Conservation (phyloP, 2,797 vertebrate species). For the Trematomus bernacchii region DNA sequence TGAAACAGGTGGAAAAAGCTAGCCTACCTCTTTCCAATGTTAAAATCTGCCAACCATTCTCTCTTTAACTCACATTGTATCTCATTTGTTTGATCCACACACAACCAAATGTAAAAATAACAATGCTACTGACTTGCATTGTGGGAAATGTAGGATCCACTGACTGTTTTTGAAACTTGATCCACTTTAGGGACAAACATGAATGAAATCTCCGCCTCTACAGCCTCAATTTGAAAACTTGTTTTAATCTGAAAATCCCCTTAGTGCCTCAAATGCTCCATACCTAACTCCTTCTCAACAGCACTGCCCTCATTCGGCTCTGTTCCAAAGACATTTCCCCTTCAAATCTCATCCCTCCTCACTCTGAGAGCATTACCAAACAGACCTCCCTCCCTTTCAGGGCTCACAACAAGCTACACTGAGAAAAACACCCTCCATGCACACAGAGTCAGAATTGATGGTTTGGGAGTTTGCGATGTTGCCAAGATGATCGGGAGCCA, state of each 20-base stretch:
- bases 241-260: too few relatives aligned
- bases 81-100: neutral
- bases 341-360: conserved; percentile 5
- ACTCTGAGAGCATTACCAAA: conserved; percentile 31
- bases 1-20: neutral
- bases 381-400: conserved; percentile 24
- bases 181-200: neutral
- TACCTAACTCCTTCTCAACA: conserved; percentile 1
- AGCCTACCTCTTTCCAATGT: neutral
- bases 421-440: conserved; percentile 31
- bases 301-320: conserved; percentile 6
- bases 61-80: neutral
- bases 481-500: conserved; percentile 51
- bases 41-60: neutral
- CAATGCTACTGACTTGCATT: neutral
- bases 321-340: neutral
- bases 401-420: conserved; percentile 28
- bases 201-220: neutral
- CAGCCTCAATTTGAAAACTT: neutral
- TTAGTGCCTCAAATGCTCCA: neutral
- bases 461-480: conserved; percentile 50
- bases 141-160: neutral
- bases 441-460: conserved; percentile 38
- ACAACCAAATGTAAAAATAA: neutral
- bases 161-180: neutral